Conservation (phyloP, 2,888 invertebrate species). For the Siphlonurus alternatus region DNA sequence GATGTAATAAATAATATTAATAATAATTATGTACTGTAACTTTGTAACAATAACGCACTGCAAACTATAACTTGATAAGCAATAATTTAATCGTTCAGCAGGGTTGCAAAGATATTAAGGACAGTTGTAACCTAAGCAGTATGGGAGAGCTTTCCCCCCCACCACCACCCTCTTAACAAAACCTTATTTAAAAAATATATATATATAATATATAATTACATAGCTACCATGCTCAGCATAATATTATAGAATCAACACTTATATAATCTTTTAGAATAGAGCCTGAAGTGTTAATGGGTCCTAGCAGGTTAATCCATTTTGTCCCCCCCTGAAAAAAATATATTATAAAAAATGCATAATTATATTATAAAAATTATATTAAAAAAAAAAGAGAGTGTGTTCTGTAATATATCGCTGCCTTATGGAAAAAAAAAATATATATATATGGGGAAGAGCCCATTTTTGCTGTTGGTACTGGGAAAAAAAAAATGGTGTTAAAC, state of each 20-base stretch:
- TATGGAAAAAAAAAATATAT: background rate
- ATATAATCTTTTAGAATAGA: background rate
- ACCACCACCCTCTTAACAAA: constrained; percentile 2
- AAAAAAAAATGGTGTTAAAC: background rate
- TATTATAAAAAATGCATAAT: too few species aligned
- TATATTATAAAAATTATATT: too few species aligned
- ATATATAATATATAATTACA: too few species aligned
- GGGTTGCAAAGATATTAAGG: background rate
- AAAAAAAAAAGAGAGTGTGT: background rate
- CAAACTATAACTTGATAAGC: background rate
- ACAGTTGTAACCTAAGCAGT: background rate
- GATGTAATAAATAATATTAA: constrained; percentile 1
- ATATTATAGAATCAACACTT: background rate
- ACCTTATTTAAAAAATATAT: background rate
- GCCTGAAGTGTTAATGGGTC: background rate
- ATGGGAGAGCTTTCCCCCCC: constrained; percentile 11
- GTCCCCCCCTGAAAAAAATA: background rate
- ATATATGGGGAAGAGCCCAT: too few species aligned
- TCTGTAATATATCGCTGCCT: constrained; percentile 1
- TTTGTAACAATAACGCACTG: background rate
- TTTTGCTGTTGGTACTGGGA: background rate
- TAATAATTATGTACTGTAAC: background rate
- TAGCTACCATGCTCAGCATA: background rate
- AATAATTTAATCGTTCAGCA: background rate
- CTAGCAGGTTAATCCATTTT: background rate